Conservation (phyloP, 2,797 vertebrate species). For the Sebastes variabilis region DNA sequence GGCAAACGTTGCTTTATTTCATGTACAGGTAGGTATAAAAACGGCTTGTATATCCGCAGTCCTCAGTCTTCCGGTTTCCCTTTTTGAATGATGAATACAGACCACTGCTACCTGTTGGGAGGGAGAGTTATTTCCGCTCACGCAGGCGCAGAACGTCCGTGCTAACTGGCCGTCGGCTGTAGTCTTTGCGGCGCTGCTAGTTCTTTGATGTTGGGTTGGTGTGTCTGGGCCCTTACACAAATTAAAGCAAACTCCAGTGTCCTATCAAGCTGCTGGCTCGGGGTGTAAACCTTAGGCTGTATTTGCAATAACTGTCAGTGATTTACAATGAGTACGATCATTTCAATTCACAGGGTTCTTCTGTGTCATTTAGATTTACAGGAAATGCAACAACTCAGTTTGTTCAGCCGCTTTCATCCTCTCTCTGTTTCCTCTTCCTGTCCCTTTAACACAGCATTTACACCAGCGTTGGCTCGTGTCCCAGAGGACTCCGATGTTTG, state of each 20-base stretch:
- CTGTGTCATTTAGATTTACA: not conserved
- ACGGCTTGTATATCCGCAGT: too few relatives aligned
- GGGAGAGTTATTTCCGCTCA: too few relatives aligned
- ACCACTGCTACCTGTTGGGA: too few relatives aligned
- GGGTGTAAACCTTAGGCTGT: not conserved
- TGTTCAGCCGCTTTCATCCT: not conserved
- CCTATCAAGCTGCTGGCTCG: not conserved
- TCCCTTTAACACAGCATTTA: constrained; percentile 44
- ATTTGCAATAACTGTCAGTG: not conserved
- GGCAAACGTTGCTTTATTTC: rapidly evolving
- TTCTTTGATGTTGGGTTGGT: too few relatives aligned
- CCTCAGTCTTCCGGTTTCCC: too few relatives aligned
- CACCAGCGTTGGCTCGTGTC: constrained; percentile 12
- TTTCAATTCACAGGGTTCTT: not conserved
- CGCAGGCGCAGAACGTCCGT: too few relatives aligned
- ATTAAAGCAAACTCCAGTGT: not conserved
- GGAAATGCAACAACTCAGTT: not conserved
- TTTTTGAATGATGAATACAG: too few relatives aligned
- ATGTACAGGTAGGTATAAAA: too few relatives aligned
- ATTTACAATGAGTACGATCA: not conserved
- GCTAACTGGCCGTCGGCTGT: too few relatives aligned
- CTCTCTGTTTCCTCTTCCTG: not conserved
- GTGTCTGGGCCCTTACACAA: not conserved
- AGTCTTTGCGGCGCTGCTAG: too few relatives aligned
- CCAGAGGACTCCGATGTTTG: constrained; percentile 46